Percentiles rank a stretch among this genome's conserved stretches.
Conservation (phyloP, 2,113 vertebrate genomes). For the Rhinolophus sinicus region DNA sequence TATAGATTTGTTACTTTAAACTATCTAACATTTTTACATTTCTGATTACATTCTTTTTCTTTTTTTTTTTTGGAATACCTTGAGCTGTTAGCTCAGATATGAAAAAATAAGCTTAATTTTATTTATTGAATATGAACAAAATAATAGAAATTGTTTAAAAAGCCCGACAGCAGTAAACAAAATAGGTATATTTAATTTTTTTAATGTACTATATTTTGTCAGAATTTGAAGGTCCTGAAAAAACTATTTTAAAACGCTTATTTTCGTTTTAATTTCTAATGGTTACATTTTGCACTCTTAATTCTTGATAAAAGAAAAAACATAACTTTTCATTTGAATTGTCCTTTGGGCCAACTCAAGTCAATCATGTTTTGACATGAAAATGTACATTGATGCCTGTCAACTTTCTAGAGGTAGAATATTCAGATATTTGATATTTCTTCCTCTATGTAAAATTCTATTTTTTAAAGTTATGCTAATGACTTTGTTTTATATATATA, state of each 20-base stretch:
- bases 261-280: slow-evolving; percentile 57
- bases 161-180: slow-evolving; percentile 78
- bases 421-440: slow-evolving; percentile 20
- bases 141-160: slow-evolving; percentile 80
- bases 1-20: slow-evolving; percentile 62
- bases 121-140: slow-evolving; percentile 66
- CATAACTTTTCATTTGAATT: not conserved
- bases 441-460: slow-evolving; percentile 17
- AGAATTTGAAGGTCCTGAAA: slow-evolving; percentile 47
- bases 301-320: slow-evolving; percentile 49
- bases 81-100: slow-evolving; percentile 78
- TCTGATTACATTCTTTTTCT: slow-evolving; percentile 42
- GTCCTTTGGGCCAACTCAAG: not conserved
- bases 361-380: slow-evolving; percentile 46
- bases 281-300: slow-evolving; percentile 34
- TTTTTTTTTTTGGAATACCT: slow-evolving; percentile 72
- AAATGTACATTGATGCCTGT: slow-evolving; percentile 12
- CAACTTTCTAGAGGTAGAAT: not conserved
- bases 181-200: slow-evolving; percentile 77
- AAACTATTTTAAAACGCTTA: slow-evolving; percentile 14
- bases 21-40: slow-evolving; percentile 61
- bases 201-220: slow-evolving; percentile 46
- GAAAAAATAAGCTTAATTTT: slow-evolving; percentile 79
- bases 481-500: not conserved
- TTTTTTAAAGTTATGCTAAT: slow-evolving; percentile 36